Evolutionary conservation across 2,113 vertebrate species (phyloP), one percentile per base, ranked within the genome.

Genomic region (Phaethon lepturus): DNA sequence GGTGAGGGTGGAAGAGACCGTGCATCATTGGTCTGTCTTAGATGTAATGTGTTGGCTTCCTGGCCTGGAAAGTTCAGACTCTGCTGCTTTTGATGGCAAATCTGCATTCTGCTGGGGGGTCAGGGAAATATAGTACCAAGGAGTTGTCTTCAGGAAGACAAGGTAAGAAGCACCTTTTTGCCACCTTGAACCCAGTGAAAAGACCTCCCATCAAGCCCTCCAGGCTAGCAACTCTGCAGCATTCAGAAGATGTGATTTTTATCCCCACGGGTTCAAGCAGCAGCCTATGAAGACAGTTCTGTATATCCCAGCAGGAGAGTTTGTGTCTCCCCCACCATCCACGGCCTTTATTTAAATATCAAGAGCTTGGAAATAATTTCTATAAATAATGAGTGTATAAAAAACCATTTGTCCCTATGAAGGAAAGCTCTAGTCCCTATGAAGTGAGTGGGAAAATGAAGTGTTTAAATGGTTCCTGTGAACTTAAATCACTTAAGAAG

Each of bases 11-110:
- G 35, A 62, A 71, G 13, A 91, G 2, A 3, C 33, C 52, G 12
- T 8, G 20, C 2, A 1, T 5, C 56, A 23, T 11, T 6, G 8
- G 19, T 45, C 19, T 74, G 29, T 42, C 68, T 66, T 25, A 15
- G 49, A n/a, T 28, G 5, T 10, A 55, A 26, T 0, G 0, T 0
- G 0, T 14, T 35, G 20, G 2, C 24, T 60, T 59, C 31, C 42
- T 58, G 47, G 9, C 52, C 31, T 55, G 45, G 35, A 47, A 81
- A 50, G 18, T 31, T 25, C 55, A 52, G 50, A 7, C 14, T 66
- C 33, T 74, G 16, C 17, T 49, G 3, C 17, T 74, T 26, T 19
- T 42, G 33, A 3, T 9, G 19, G 11, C 10, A 78, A 88, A 35
- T 25, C n/a, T 79, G 62, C 8, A 67, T 58, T 83, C 11, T 59